Base-by-base conservation (phyloP, 2,113 vertebrate genomes). In the Mohoua ochrocephala region DNA sequence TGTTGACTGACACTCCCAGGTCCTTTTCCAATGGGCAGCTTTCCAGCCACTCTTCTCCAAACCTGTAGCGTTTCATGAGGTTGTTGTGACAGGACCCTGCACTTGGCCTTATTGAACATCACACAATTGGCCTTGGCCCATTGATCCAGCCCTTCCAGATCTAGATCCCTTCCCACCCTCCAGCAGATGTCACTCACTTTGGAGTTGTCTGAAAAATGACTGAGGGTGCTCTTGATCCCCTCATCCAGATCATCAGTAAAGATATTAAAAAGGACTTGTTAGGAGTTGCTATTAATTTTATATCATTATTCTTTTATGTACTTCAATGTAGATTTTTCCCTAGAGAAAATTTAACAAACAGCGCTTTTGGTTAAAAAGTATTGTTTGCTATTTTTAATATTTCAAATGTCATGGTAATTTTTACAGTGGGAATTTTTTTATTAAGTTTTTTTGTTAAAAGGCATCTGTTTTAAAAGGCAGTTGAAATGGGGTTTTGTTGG, bases 11-110 rank as follows among this genome's bases (percentile, higher is more conserved):
- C 22, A 28, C 6, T 9, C 6, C 23, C 27, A 26, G 13, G 15
- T 37, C 28, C 16, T 75, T 60, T 54, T 28, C 41, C 2, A 0
- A 18, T 20, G 2, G 6, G 16, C 41, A 56, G 11, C 11, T 75
- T 68, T 68, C 41, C 53, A 86, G 39, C 9, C 26, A 6, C 35
- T 30, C 53, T 41, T 56, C 20, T 39, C 35, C 33, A 69, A 61
- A 45, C 15, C 31, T 49, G 31, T 13, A 21, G 8, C 1, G 0
- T 9, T 74, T 20, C 45, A 5, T 23, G 53, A 18, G 13, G 9
- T 18, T 86, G 18, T 33, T 52, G 44, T 35, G 45, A 23, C n/a
- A 19, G 15, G 24, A 67, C 15, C 18, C 1, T 3, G 18, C 5
- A 14, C 22, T 37, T 33, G 13, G 10, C 15, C 19, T 28, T 26